These are phyloP conservation scores for Synergus gifuensis DNA, from an alignment of 2,888 invertebrate species.

Conservation along the genomic window DNA sequence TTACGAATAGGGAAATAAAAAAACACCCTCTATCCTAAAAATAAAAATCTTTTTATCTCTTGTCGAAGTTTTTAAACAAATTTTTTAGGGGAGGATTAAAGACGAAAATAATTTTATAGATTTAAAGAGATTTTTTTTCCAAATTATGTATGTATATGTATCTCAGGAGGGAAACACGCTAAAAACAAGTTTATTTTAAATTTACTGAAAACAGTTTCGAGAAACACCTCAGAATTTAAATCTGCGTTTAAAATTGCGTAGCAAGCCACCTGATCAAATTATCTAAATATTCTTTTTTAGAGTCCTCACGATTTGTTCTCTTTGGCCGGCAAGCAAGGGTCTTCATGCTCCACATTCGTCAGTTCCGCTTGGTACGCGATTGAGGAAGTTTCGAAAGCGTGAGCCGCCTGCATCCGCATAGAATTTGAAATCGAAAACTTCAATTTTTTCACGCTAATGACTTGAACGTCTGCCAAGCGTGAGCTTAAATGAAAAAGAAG, in stretches of 20 bases:
- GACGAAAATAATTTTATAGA: not conserved
- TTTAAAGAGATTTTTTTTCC: not conserved
- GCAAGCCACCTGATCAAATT: conserved; percentile 53
- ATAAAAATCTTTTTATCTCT: not conserved
- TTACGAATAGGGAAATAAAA: not conserved
- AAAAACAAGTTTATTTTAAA: not conserved
- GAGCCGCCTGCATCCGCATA: not conserved
- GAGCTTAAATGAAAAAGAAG: not conserved
- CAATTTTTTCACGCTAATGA: not conserved
- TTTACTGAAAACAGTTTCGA: conserved; percentile 4
- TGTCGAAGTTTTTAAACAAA: not conserved
- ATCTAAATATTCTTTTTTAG: conserved; percentile 68
- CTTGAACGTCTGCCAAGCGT: not conserved
- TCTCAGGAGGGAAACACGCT: too few species aligned
- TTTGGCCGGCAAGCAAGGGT: conserved; percentile 48
- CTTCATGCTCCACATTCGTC: conserved; percentile 55
- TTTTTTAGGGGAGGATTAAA: not conserved
- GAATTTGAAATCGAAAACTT: not conserved
- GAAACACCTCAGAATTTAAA: not conserved
- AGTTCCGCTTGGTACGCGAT: conserved; percentile 59
- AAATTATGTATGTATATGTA: not conserved
- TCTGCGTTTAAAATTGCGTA: not conserved
- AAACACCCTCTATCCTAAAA: not conserved
- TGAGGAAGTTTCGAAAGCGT: conserved; percentile 51
- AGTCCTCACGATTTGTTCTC: conserved; percentile 58